Percentiles rank a stretch among this genome's conserved stretches.
These are phyloP conservation scores for Himalopsyche anomala DNA, from an alignment of 2,888 invertebrate species.

Conservation along the genomic window DNA sequence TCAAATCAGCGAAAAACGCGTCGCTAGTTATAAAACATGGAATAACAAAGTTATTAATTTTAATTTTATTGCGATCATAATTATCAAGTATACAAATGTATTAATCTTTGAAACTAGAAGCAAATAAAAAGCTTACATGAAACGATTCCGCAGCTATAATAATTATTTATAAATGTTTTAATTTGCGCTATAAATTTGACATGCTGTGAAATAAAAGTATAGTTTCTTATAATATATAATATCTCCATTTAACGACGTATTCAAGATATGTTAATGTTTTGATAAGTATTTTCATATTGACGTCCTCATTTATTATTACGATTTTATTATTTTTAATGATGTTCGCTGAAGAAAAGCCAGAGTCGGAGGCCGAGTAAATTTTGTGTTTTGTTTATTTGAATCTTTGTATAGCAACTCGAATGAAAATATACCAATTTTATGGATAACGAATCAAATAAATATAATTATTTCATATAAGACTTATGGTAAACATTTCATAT, in stretches of 20 bases:
- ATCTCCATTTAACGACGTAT: conserved; percentile 9
- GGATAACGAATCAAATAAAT: neutral
- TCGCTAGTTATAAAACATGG: too few species aligned
- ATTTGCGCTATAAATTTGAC: neutral
- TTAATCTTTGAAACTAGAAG: too few species aligned
- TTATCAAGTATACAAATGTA: too few species aligned
- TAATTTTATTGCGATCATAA: too few species aligned
- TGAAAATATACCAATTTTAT: neutral
- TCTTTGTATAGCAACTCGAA: neutral
- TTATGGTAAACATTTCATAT: too few species aligned
- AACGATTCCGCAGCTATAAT: neutral
- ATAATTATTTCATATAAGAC: too few species aligned
- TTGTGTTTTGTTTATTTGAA: conserved; percentile 1
- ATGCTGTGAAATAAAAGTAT: neutral
- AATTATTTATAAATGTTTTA: neutral
- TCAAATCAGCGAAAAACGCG: too few species aligned
- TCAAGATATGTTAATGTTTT: conserved; percentile 30
- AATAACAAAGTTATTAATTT: too few species aligned
- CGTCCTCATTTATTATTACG: conserved; percentile 34
- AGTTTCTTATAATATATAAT: neutral
- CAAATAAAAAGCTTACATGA: neutral
- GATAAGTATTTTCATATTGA: conserved; percentile 23
- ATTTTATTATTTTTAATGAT: conserved; percentile 17
- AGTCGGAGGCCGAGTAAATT: conserved; percentile 17
- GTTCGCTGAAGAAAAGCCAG: neutral